Conservation (phyloP, 2,888 invertebrate species). For the Conus canariensis region DNA sequence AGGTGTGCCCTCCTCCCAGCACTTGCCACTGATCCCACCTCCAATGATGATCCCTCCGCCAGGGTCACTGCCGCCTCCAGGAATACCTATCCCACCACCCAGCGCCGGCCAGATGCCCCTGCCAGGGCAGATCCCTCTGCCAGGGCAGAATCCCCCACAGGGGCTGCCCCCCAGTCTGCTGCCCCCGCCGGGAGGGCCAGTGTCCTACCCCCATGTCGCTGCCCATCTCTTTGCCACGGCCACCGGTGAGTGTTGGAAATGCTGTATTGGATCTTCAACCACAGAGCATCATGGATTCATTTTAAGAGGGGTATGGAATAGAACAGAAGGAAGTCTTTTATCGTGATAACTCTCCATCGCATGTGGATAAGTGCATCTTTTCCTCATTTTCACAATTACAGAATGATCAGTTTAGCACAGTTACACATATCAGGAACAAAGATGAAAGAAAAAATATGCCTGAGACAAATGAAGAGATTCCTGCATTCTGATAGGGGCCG, state of each 20-base stretch:
- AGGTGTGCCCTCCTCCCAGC: slow-evolving; percentile 53
- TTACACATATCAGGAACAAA: no score
- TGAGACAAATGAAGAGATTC: no score
- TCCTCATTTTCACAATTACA: no score
- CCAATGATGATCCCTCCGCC: slow-evolving; percentile 66
- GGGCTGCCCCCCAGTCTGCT: slow-evolving; percentile 23
- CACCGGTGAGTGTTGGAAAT: not conserved
- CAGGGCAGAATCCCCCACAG: not conserved
- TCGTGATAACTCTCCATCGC: no score
- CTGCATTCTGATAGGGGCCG: no score
- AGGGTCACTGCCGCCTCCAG: not conserved
- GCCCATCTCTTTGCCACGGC: not conserved
- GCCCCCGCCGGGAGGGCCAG: slow-evolving; percentile 6
- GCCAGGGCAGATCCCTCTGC: slow-evolving; percentile 26
- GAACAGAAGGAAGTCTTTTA: no score
- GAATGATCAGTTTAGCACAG: no score
- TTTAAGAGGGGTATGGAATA: no score
- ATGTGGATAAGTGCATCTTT: no score
- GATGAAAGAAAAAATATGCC: no score
- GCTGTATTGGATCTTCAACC: no score
- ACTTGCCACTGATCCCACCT: slow-evolving; percentile 57
- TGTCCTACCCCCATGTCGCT: slow-evolving; percentile 33
- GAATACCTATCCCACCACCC: not conserved
- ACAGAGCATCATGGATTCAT: no score
- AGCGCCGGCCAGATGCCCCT: slow-evolving; percentile 44